Evolutionary conservation across 2,797 vertebrate species (phyloP).

Genomic region (Margarornis squamiger): DNA sequence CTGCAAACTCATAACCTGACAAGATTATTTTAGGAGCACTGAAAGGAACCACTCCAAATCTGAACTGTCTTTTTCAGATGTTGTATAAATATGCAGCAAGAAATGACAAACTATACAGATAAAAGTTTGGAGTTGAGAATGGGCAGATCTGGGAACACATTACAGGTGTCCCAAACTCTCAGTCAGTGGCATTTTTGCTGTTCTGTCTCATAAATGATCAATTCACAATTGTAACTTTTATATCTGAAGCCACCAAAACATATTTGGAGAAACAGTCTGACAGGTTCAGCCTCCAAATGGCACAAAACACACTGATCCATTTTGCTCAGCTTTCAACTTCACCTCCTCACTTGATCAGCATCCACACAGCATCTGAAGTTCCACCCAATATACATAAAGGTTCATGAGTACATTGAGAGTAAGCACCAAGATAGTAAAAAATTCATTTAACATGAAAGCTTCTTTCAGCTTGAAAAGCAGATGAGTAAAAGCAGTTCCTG

Average conservation of each 20-base stretch:
- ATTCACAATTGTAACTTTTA: neutral
- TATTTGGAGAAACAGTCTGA: neutral
- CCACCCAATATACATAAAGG: fast-evolving
- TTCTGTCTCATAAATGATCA: neutral
- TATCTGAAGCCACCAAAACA: neutral
- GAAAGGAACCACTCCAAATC: neutral
- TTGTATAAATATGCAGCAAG: neutral
- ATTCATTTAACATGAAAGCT: fast-evolving
- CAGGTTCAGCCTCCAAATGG: neutral
- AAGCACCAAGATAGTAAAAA: neutral
- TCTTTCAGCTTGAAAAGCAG: neutral
- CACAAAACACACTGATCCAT: neutral
- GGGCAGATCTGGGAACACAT: neutral
- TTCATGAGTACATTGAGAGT: neutral
- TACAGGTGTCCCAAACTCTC: neutral
- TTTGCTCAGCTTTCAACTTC: neutral
- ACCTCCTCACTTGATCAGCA: neutral
- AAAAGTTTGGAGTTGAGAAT: neutral
- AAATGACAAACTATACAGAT: neutral
- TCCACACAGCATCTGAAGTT: neutral
- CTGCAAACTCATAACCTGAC: neutral
- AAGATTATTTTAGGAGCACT: neutral
- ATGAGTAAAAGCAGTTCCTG: neutral
- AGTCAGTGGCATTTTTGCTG: neutral
- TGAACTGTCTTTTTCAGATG: neutral